Evolutionary conservation across 2,113 vertebrate genomes (phyloP), one percentile per base, ranked within the genome.

Genomic region (Pao palembangensis): DNA sequence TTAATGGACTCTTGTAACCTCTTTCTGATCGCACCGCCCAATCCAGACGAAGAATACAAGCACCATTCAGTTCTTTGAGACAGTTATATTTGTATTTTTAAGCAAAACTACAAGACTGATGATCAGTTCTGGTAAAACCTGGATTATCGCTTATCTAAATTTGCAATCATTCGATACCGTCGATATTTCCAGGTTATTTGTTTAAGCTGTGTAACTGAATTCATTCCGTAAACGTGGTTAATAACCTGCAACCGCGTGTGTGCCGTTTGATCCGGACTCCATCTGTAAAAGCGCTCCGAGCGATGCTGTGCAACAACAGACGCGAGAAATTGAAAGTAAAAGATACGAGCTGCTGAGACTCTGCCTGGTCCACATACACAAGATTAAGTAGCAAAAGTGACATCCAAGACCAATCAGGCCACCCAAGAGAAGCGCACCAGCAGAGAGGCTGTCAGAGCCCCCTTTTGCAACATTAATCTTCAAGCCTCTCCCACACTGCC

Each of bases 371-470:
- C 94, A 95, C 93, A 96, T 94, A 95, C 92, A 92, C 93, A 95
- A 98, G 95, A 98, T 96, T 96, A 96, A 97, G 96, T 94, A 96
- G 94, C 93, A 92, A 90, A 91, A 93, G 94, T 96, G 95, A 97
- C 96, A 97, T 95, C 95, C 94, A 98, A 96, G 95, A 96, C 94
- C 95, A 95, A 91, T 93, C 71, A 76, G 95, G 94, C 96, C 96
- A 99, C 96, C 95, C 96, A 96, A 90, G 93, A 96, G 93, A 89
- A 93, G 89, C 87, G 90, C 92, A 89, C 92, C 91, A 92, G 92
- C 84, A 92, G 95, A 95, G 95, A 95, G 91, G 92, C 94, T 95
- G 95, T 96, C 94, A 93, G 93, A 93, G 92, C 90, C 92, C 79
- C 85, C 91, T 94, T 93, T 92, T 92, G 93, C 93, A 93, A 93